These are phyloP conservation scores for Dasyprocta punctata DNA, from an alignment of 2,113 vertebrate species.

Conservation along the genomic window DNA sequence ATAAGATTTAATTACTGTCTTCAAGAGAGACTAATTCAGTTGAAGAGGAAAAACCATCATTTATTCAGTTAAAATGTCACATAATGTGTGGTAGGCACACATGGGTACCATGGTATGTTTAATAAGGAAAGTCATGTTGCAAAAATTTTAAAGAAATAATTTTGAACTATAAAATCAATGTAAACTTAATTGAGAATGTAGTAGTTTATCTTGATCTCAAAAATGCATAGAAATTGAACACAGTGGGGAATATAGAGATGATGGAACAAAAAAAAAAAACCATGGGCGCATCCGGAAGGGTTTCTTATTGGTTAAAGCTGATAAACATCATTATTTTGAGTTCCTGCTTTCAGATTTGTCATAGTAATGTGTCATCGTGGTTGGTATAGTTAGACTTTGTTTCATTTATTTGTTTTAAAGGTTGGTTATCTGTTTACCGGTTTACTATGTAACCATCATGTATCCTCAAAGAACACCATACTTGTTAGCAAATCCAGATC, in stretches of 20 bases:
- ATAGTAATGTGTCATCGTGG: background rate
- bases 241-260: background rate
- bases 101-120: background rate
- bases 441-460: background rate
- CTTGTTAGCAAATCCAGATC: background rate
- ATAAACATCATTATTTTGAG: background rate
- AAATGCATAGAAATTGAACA: background rate
- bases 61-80: background rate
- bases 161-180: background rate
- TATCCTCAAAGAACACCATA: background rate
- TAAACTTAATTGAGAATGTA: background rate
- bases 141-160: background rate
- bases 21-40: background rate
- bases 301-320: background rate
- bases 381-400: background rate
- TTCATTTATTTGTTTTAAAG: background rate
- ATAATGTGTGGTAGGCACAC: background rate
- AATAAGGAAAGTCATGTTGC: background rate
- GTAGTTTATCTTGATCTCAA: background rate
- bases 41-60: background rate
- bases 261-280: background rate
- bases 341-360: background rate
- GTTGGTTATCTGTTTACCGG: background rate
- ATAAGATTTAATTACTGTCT: background rate
- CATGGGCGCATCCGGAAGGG: background rate